These are phyloP conservation scores for Ochropacha duplaris DNA, from an alignment of 2,888 invertebrate genomes.

Conservation along the genomic window DNA sequence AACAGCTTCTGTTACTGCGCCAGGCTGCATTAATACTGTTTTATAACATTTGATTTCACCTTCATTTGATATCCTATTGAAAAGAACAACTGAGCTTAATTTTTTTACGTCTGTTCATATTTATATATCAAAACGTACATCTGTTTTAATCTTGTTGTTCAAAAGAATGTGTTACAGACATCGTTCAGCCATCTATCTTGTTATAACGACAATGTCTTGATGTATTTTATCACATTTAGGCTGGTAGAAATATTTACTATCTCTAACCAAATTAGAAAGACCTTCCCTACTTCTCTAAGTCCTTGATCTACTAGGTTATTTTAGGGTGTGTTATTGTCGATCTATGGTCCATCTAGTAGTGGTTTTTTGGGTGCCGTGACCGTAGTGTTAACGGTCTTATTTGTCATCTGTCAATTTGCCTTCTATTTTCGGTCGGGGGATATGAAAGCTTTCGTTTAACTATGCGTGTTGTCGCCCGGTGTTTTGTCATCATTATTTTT, in stretches of 20 bases:
- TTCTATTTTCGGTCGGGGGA: conserved; percentile 75
- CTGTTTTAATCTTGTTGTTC: conserved; percentile 58
- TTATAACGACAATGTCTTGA: conserved; percentile 80
- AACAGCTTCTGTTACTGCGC: conserved; percentile 19
- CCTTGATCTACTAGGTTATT: conserved; percentile 13
- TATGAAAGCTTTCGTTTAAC: conserved; percentile 75
- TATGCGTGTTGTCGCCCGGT: conserved; percentile 60
- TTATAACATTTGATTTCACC: conserved; percentile 24
- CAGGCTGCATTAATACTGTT: conserved; percentile 13
- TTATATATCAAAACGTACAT: conserved; percentile 46
- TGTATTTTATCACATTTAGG: conserved; percentile 80
- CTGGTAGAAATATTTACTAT: conserved; percentile 74
- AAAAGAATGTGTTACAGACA: conserved; percentile 57
- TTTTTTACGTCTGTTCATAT: conserved; percentile 32
- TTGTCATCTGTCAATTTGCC: conserved; percentile 82
- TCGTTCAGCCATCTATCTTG: conserved; percentile 70
- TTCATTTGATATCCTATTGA: conserved; percentile 37
- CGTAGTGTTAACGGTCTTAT: conserved; percentile 77
- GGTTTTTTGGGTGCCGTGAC: conserved; percentile 56
- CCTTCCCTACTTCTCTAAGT: conserved; percentile 33
- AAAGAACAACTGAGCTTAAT: conserved; percentile 51
- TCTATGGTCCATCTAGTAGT: conserved; percentile 39
- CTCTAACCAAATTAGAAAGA: conserved; percentile 42
- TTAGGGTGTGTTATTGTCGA: conserved; percentile 12
- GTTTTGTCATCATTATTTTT: conserved; percentile 78